These are phyloP conservation scores for Philotrypesis tridentata DNA, from an alignment of 1,140 invertebrate species.

Conservation along the genomic window DNA sequence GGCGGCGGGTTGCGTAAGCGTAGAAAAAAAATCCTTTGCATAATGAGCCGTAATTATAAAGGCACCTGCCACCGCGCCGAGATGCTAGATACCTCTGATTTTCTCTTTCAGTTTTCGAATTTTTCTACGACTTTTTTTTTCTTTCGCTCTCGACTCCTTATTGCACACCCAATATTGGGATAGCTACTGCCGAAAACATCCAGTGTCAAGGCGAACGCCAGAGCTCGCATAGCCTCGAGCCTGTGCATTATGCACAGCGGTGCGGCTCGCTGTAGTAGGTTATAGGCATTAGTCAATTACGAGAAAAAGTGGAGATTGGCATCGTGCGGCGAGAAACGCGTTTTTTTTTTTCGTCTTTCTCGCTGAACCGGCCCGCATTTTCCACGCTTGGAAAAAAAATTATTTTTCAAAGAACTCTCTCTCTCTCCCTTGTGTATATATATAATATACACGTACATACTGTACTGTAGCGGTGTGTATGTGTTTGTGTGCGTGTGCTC, in stretches of 20 bases:
- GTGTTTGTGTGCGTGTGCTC: no score
- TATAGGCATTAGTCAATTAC: slow-evolving; percentile 29
- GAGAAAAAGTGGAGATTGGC: slow-evolving; percentile 19
- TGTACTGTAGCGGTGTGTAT: no score
- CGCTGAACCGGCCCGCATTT: background rate
- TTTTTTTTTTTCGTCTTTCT: background rate
- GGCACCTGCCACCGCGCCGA: slow-evolving; percentile 17
- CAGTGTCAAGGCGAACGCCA: background rate
- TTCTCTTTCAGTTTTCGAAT: slow-evolving; percentile 21
- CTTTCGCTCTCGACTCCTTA: background rate
- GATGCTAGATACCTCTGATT: slow-evolving; percentile 45
- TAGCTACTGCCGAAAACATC: background rate
- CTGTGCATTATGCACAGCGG: background rate
- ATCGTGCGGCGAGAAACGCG: slow-evolving; percentile 1
- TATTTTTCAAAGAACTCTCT: no score
- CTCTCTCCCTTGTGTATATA: no score
- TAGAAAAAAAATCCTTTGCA: slow-evolving; percentile 38
- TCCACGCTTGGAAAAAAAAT: no score
- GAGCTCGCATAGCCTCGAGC: background rate
- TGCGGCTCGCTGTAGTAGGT: background rate
- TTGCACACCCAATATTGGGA: no score
- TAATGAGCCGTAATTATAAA: slow-evolving; percentile 41
- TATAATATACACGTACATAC: no score
- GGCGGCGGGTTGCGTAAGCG: background rate
- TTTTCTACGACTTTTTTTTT: slow-evolving; percentile 15